Percentiles rank a stretch among this genome's conserved stretches.
These are phyloP conservation scores for Pyrochroa serraticornis DNA, from an alignment of 2,888 invertebrate genomes.

Conservation along the genomic window DNA sequence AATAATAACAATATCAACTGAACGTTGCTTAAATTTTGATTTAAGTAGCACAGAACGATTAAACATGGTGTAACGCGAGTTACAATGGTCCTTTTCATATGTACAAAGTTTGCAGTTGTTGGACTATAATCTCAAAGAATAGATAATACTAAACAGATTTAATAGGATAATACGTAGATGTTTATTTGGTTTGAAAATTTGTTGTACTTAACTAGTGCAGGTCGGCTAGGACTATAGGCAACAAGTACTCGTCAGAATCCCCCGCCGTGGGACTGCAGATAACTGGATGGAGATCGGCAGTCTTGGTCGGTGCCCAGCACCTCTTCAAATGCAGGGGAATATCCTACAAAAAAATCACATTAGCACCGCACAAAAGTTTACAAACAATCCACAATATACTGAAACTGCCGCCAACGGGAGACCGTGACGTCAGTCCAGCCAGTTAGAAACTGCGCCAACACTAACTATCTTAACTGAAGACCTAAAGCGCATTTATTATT, in stretches of 20 bases:
- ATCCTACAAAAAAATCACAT: constrained; percentile 15
- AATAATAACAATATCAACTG: neutral
- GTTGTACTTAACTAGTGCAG: constrained; percentile 56
- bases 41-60: constrained; percentile 2
- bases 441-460: no score
- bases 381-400: no score
- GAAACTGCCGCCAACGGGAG: no score
- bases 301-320: constrained; percentile 63
- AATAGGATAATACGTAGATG: constrained; percentile 15
- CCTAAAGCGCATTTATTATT: no score
- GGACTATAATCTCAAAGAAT: constrained; percentile 18
- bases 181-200: constrained; percentile 15
- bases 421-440: no score
- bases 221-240: constrained; percentile 63
- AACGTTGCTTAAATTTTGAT: no score
- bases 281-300: constrained; percentile 62
- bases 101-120: constrained; percentile 21
- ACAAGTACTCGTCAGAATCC: constrained; percentile 65
- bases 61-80: constrained; percentile 6
- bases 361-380: neutral
- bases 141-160: constrained; percentile 14
- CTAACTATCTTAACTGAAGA: no score
- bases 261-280: constrained; percentile 61
- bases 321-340: constrained; percentile 56
- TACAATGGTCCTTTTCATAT: constrained; percentile 22